These are phyloP conservation scores for Stenchaetothrips biformis DNA, from an alignment of 2,888 invertebrate genomes.

Conservation along the genomic window DNA sequence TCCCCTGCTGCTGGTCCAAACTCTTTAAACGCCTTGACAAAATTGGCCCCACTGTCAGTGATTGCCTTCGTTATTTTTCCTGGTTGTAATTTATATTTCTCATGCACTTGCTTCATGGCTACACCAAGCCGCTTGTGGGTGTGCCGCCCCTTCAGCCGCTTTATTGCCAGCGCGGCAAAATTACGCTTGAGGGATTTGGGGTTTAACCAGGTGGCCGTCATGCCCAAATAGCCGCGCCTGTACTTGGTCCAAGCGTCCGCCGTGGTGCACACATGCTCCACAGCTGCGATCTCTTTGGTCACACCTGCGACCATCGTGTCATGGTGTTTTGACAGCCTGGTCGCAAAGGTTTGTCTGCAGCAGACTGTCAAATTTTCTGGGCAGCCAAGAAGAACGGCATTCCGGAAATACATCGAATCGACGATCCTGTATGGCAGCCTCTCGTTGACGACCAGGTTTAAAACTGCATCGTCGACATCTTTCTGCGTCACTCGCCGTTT, in stretches of 20 bases:
- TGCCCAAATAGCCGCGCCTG: conserved; percentile 29
- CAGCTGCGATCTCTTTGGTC: not conserved
- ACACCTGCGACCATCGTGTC: conserved; percentile 11
- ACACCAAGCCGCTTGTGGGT: conserved; percentile 30
- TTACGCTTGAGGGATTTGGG: conserved; percentile 28
- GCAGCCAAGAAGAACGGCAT: not conserved
- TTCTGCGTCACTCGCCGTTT: not conserved
- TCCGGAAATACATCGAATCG: not conserved
- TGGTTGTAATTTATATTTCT: conserved; percentile 12
- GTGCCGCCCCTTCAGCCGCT: conserved; percentile 28
- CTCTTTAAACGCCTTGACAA: conserved; percentile 26
- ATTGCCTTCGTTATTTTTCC: conserved; percentile 31
- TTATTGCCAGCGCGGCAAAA: conserved; percentile 28
- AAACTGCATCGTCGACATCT: not conserved
- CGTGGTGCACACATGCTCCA: conserved; percentile 30
- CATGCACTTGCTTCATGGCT: conserved; percentile 28
- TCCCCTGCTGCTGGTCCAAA: not conserved
- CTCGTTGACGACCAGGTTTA: not conserved
- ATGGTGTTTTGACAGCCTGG: not conserved
- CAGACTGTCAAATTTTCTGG: not conserved
- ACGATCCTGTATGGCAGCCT: not conserved
- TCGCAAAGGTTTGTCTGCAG: not conserved
- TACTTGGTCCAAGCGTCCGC: conserved; percentile 32
- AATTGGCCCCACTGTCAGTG: conserved; percentile 29
- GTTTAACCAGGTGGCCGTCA: conserved; percentile 31